Percentiles rank a stretch among this genome's conserved stretches.
Conservation (phyloP, 2,888 invertebrate species). For the Isotomurus palustris region DNA sequence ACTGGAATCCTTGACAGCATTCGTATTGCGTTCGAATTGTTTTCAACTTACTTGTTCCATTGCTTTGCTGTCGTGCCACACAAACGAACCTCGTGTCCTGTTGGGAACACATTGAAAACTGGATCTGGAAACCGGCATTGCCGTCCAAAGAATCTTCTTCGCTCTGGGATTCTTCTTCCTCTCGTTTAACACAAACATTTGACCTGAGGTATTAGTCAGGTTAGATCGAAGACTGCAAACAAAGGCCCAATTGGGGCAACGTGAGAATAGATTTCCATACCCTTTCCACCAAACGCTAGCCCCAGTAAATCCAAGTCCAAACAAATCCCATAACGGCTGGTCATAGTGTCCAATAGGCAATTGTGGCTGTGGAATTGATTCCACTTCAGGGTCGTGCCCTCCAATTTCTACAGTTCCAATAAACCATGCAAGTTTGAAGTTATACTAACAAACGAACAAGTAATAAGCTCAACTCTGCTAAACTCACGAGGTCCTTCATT, state of each 20-base stretch:
- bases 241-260: constrained; percentile 2
- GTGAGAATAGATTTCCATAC: too few relatives aligned
- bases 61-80: constrained; percentile 55
- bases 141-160: constrained; percentile 1
- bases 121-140: constrained; percentile 31
- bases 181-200: constrained; percentile 62
- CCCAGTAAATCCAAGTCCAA: constrained; percentile 10
- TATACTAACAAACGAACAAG: too few relatives aligned
- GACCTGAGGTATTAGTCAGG: too few relatives aligned
- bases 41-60: constrained; percentile 53
- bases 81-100: constrained; percentile 55
- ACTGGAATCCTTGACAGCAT: constrained; percentile 64
- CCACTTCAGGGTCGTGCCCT: too few relatives aligned
- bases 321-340: constrained; percentile 10
- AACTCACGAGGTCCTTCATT: not conserved
- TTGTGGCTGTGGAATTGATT: not conserved
- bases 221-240: too few relatives aligned
- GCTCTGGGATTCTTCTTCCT: constrained; percentile 50
- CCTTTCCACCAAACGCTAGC: constrained; percentile 57
- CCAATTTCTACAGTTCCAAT: constrained; percentile 3
- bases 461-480: too few relatives aligned
- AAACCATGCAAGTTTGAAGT: too few relatives aligned
- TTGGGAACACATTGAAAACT: constrained; percentile 54
- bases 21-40: constrained; percentile 61
- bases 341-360: constrained; percentile 1